Percentiles rank a stretch among this genome's conserved stretches.
Conservation (phyloP, 2,888 invertebrate species). For the Rhamphomyia laevipes region DNA sequence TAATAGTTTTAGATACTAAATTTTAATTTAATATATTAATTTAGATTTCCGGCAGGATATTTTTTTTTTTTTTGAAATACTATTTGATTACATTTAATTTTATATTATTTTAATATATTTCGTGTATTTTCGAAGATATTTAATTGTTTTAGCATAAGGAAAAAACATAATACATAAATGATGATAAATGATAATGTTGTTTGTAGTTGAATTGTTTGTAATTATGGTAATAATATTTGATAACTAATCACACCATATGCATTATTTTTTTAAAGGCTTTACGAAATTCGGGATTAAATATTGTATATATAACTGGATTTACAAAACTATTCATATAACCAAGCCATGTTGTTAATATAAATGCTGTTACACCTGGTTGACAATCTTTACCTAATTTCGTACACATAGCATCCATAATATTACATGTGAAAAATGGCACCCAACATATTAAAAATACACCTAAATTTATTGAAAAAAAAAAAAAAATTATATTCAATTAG, state of each 20-base stretch:
- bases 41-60: too few species aligned
- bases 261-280: constrained; percentile 95
- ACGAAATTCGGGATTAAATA: constrained; percentile 94
- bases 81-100: too few species aligned
- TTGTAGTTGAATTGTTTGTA: background rate
- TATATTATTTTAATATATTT: too few species aligned
- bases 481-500: too few species aligned
- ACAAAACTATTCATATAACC: constrained; percentile 95
- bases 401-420: constrained; percentile 94
- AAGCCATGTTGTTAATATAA: constrained; percentile 93
- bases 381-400: constrained; percentile 68
- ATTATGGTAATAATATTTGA: background rate
- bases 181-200: too few species aligned
- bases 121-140: too few species aligned
- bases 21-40: too few species aligned
- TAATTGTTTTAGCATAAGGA: too few species aligned
- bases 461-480: constrained; percentile 38
- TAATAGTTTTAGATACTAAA: too few species aligned
- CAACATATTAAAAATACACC: constrained; percentile 97
- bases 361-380: constrained; percentile 76
- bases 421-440: constrained; percentile 98
- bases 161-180: too few species aligned
- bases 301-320: constrained; percentile 89
- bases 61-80: too few species aligned
- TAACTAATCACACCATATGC: constrained; percentile 45